These are phyloP conservation scores for Cryptus viduatorius DNA, from an alignment of 2,888 invertebrate genomes.

Conservation along the genomic window DNA sequence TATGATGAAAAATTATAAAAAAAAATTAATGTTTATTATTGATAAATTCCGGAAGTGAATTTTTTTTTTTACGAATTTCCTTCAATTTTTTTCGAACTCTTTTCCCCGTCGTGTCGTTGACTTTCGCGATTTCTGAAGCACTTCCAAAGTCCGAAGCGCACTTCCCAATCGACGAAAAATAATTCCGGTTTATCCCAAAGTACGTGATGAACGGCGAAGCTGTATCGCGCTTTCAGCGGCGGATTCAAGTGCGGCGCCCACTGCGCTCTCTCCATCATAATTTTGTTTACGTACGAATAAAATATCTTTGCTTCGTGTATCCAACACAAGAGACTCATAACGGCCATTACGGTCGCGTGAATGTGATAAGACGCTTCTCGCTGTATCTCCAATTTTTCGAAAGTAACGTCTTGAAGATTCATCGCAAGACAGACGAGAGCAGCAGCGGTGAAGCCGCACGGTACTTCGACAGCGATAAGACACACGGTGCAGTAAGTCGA, in stretches of 20 bases:
- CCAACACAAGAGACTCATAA: constrained; percentile 88
- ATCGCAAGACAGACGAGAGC: constrained; percentile 87
- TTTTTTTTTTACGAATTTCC: background rate
- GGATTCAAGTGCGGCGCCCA: constrained; percentile 89
- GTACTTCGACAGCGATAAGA: constrained; percentile 87
- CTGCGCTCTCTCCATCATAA: constrained; percentile 87
- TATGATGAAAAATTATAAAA: background rate
- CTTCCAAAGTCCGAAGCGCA: constrained; percentile 89
- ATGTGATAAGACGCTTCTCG: constrained; percentile 85
- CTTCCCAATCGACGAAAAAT: constrained; percentile 89
- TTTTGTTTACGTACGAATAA: constrained; percentile 87
- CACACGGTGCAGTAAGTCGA: constrained; percentile 87
- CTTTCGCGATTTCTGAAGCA: constrained; percentile 84
- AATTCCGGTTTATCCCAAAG: constrained; percentile 88
- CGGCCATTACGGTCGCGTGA: constrained; percentile 87
- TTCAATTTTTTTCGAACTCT: background rate
- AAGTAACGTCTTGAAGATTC: constrained; percentile 87
- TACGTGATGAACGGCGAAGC: constrained; percentile 86
- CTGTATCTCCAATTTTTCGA: constrained; percentile 82
- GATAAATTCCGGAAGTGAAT: background rate
- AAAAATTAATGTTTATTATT: background rate
- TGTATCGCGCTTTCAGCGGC: constrained; percentile 86
- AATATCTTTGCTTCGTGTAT: constrained; percentile 87
- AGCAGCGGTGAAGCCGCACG: constrained; percentile 88
- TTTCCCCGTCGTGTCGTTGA: constrained; percentile 41